Evolutionary conservation across 2,888 invertebrate species (phyloP), one percentile per base, ranked within the genome.

Genomic region (Rhynchonema sp.): DNA sequence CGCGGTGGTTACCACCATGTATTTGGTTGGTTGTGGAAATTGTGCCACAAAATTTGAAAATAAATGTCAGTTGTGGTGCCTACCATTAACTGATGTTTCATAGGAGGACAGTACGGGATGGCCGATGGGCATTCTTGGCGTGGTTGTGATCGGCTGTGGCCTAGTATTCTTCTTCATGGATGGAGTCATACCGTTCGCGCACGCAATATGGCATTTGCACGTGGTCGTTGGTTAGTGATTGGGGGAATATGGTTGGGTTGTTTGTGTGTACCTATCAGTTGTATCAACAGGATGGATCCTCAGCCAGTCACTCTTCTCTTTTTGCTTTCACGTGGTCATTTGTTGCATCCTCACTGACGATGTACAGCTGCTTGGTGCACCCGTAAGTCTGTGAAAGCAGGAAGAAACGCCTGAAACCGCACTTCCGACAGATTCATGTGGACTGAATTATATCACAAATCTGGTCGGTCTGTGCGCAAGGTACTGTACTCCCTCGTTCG

Each of bases 131-230:
- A 13, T 38, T 17, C 17, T 17, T 6, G 38, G 38, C 38, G 17
- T 38, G 6, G 9, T 38, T 17, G 38, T 38, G 9, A 38, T 38
- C 38, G 38, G 9, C 59, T 70, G 83, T 57, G 94, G 94, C 46
- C 84, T 92, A 62, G 78, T 88, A 65, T 96, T 94, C 79, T 94
- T 94, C 80, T 94, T 94, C 78, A 81, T 86, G 1, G 94, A 94
- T 75, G 94, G 94, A 1, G 78, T 85, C 29, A 83, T 94, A 65
- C 92, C 94, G 0, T 91, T 86, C 77, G 94, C 94, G 27, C 94
- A 96, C 77, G 92, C 94, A 61, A 91, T 94, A 66, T 94, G 94
- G 94, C 94, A 94, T 76, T 74, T 89, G 60, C 90, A 91, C 76
- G 94, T 94, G 20, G 85, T 86, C 1, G 77, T 85, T 30, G 92